These are phyloP conservation scores for Poeciliopsis turneri DNA, from an alignment of 2,797 vertebrate genomes.

Conservation along the genomic window DNA sequence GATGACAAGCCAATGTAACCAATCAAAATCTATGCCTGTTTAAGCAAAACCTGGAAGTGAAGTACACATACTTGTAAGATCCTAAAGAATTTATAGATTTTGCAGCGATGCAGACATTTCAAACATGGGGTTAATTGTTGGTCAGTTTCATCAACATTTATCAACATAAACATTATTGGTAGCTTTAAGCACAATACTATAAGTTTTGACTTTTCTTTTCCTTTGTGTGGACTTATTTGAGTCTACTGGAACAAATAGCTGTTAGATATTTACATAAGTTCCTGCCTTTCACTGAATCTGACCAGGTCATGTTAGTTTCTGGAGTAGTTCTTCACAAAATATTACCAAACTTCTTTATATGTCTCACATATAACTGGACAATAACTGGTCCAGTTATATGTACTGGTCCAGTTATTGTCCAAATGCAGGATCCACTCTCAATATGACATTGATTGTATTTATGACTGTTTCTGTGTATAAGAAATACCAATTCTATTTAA, in stretches of 20 bases:
- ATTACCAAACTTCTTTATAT: conserved; percentile 35
- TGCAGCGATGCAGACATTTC: not conserved
- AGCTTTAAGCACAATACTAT: not conserved
- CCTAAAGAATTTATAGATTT: not conserved
- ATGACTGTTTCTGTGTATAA: not conserved
- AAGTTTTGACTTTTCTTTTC: not conserved
- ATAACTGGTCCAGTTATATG: too few relatives aligned
- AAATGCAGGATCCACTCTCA: conserved; percentile 8
- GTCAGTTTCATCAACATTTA: not conserved
- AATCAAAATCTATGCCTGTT: not conserved
- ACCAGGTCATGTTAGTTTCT: conserved; percentile 32
- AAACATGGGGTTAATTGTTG: not conserved
- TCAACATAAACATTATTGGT: not conserved
- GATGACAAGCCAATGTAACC: not conserved
- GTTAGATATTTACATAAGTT: conserved; percentile 57
- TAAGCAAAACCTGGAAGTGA: not conserved
- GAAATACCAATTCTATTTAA: conserved; percentile 9
- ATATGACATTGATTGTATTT: not conserved
- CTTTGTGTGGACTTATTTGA: not conserved
- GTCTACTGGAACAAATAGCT: conserved; percentile 39
- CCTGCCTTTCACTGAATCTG: conserved; percentile 55
- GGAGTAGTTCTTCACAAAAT: conserved; percentile 40
- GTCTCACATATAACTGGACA: conserved; percentile 13
- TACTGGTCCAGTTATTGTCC: too few relatives aligned
- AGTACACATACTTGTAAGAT: not conserved